Evolutionary conservation across 2,113 vertebrate species (phyloP), one percentile per base, ranked within the genome.

Genomic region (Suricata suricatta): DNA sequence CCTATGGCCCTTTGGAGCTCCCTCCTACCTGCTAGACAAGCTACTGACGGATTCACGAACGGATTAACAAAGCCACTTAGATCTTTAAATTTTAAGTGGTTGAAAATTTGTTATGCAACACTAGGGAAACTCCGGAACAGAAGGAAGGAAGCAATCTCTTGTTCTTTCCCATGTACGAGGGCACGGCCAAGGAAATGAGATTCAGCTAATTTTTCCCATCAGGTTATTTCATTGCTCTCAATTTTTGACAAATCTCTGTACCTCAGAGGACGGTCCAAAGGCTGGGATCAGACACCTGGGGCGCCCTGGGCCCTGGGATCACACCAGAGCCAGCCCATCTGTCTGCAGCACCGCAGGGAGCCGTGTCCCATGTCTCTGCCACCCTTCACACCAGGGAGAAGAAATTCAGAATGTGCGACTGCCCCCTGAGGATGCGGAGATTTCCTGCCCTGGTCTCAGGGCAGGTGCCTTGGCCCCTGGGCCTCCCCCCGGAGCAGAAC

Each of bases 341-440:
- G 14, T 27, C 0, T 19, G 21, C 2, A 23, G 41, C 27, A 2
- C 23, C 5, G 0, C 77, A 4, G 0, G 1, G 21, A 77, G 13
- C 31, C 12, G 0, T 0, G 0, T 6, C 19, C 19, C 41, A 10
- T 4, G 2, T 5, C 47, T 23, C 47, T 35, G 35, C 54, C 12
- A 25, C 68, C 13, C 66, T 35, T 60, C 27, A 23, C 29, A 2
- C 47, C 31, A n/a, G 72, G 35, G 17, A 88, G 33, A 66, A 93
- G 90, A 88, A 25, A 86, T 5, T 29, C n/a, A 44, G 35, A 60
- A 5, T 0, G 29, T 3, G 11, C 63, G 10, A 0, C 44, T 41
- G 31, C 29, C 6, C 76, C 2, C 8, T 0, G 3, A 3, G 31
- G 63, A 5, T 1, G 5, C 33, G 79, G 29, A 69, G 6, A 2